Percentiles rank a stretch among this genome's conserved stretches.
phyloP scores from a whole-genome alignment of 2,113 vertebrate genomes.

The Nibea albiflora region DNA sequence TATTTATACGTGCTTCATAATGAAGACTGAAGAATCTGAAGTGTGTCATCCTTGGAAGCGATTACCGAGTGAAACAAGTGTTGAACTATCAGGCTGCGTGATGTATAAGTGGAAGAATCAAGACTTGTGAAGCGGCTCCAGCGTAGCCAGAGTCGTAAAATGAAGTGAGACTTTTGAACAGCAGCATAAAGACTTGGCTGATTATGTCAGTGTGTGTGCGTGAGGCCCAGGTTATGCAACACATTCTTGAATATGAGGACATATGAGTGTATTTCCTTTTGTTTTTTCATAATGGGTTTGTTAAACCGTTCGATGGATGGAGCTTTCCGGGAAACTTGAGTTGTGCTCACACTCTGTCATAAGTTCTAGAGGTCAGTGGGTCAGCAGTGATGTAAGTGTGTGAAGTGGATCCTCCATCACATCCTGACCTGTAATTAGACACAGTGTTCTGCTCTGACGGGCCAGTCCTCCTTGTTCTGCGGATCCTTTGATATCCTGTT shows the following conservation, averaged over 20 bases:
- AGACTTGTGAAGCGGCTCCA: no score
- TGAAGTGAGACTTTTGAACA: constrained; percentile 13
- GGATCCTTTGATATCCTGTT: constrained; percentile 55
- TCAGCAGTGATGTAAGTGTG: constrained; percentile 46
- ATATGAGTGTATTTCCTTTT: constrained; percentile 4
- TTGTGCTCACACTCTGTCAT: not conserved
- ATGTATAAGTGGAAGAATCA: not conserved
- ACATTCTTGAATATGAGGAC: not conserved
- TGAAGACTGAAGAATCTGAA: not conserved
- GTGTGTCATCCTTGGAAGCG: no score
- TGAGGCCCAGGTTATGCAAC: constrained; percentile 27
- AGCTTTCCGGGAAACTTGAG: not conserved
- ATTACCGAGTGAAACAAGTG: not conserved
- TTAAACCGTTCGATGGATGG: not conserved
- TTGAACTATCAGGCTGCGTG: not conserved
- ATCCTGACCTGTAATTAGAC: constrained; percentile 59
- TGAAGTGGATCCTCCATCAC: constrained; percentile 19
- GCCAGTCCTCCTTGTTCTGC: constrained; percentile 38
- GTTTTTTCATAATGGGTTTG: not conserved
- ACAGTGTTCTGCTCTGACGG: constrained; percentile 15
- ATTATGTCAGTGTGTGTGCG: constrained; percentile 11
- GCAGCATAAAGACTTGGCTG: not conserved
- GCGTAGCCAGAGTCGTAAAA: not conserved
- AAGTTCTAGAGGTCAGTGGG: constrained; percentile 29
- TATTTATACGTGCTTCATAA: not conserved